phyloP scores from a whole-genome alignment of 2,113 vertebrate species.

The Alouatta palliata region DNA sequence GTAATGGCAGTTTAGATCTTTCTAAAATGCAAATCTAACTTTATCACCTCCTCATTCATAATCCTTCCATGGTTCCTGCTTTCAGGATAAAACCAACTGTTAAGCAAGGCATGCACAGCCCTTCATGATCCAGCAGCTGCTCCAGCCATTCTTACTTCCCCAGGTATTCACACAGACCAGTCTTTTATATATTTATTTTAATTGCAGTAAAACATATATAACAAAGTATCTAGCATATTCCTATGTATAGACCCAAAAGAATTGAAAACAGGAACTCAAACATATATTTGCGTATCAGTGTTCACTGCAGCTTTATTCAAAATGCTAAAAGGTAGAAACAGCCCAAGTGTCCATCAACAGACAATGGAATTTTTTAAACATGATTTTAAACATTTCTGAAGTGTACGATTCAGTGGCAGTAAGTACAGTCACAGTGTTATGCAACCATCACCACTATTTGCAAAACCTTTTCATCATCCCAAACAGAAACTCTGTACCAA shows the following conservation, averaged over 20 bases:
- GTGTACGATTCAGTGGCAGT: not conserved
- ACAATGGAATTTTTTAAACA: not conserved
- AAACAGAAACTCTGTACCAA: not conserved
- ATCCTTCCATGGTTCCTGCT: not conserved
- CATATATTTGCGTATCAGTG: rapidly evolving
- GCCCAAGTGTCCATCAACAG: no score
- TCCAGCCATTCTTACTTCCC: not conserved
- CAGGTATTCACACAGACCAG: not conserved
- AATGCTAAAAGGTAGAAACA: not conserved
- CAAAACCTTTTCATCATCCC: not conserved
- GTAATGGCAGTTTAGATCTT: not conserved
- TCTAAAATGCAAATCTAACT: not conserved
- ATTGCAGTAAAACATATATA: not conserved
- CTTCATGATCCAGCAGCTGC: not conserved
- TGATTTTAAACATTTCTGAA: not conserved
- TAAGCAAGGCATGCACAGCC: not conserved
- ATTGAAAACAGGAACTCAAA: not conserved
- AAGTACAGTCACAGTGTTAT: not conserved
- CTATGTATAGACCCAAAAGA: not conserved
- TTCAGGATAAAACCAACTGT: not conserved
- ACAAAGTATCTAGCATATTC: not conserved
- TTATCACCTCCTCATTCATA: not conserved
- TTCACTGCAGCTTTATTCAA: not conserved
- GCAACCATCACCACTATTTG: not conserved
- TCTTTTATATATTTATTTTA: not conserved